These are phyloP conservation scores for Papilio elwesi DNA, from an alignment of 2,888 invertebrate genomes.

Conservation along the genomic window DNA sequence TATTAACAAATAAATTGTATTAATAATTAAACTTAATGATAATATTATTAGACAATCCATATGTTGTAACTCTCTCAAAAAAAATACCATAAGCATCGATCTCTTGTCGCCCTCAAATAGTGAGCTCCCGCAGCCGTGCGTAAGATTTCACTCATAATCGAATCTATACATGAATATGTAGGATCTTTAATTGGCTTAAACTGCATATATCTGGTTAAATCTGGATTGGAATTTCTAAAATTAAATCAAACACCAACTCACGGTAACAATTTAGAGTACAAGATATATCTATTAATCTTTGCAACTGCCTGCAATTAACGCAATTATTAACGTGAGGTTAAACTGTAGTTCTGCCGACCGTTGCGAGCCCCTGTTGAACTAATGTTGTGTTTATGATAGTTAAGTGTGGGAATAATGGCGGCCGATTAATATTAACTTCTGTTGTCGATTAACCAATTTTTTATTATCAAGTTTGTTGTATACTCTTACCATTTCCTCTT, in stretches of 20 bases:
- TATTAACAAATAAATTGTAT: too few relatives aligned
- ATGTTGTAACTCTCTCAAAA: too few relatives aligned
- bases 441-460: constrained; percentile 2
- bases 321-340: constrained; percentile 57
- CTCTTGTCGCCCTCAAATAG: neutral
- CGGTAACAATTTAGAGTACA: constrained; percentile 28
- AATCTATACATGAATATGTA: too few relatives aligned
- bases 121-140: neutral
- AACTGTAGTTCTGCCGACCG: constrained; percentile 57
- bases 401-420: constrained; percentile 46
- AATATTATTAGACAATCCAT: too few relatives aligned
- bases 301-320: constrained; percentile 49
- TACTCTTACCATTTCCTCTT: neutral
- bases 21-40: too few relatives aligned
- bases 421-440: constrained; percentile 41
- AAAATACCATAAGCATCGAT: neutral
- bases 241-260: neutral
- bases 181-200: neutral
- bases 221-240: too few relatives aligned
- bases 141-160: too few relatives aligned
- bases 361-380: constrained; percentile 55
- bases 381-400: constrained; percentile 57
- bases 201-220: neutral
- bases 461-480: too few relatives aligned
- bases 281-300: constrained; percentile 61